A percentile compares a stretch with the other conserved stretches of the same genome.
Conservation (phyloP, 2,888 invertebrate genomes). For the Thysanoteuthis rhombus region DNA sequence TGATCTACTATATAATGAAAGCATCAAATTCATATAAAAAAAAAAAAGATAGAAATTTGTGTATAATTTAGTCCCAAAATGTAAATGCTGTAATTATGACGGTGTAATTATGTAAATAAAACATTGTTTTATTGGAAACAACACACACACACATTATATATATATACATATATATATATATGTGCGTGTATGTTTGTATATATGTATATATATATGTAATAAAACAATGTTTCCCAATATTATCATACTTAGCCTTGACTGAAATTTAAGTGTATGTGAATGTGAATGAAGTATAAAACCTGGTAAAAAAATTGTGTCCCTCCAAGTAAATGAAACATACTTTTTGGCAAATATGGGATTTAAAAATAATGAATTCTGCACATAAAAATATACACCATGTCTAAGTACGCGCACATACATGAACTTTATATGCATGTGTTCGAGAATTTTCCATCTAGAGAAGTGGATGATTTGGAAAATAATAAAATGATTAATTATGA, state of each 20-base stretch:
- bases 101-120: not conserved
- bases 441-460: not conserved
- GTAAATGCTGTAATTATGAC: not conserved
- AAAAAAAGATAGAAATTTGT: not conserved
- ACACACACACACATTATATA: not conserved
- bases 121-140: not conserved
- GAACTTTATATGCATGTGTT: not conserved
- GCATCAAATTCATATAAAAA: too few relatives aligned
- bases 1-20: too few relatives aligned
- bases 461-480: not conserved
- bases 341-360: not conserved
- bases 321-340: not conserved
- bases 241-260: not conserved
- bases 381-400: conserved; percentile 1
- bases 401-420: not conserved
- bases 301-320: not conserved
- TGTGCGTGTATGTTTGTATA: not conserved
- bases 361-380: not conserved
- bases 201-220: too few relatives aligned
- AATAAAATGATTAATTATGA: not conserved
- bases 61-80: not conserved
- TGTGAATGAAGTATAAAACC: not conserved
- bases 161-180: not conserved
- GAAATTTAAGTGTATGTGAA: not conserved
- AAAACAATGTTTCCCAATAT: not conserved